Percentiles rank a stretch among this genome's conserved stretches.
Conservation (phyloP, 2,797 vertebrate species). For the Nyctibius grandis region DNA sequence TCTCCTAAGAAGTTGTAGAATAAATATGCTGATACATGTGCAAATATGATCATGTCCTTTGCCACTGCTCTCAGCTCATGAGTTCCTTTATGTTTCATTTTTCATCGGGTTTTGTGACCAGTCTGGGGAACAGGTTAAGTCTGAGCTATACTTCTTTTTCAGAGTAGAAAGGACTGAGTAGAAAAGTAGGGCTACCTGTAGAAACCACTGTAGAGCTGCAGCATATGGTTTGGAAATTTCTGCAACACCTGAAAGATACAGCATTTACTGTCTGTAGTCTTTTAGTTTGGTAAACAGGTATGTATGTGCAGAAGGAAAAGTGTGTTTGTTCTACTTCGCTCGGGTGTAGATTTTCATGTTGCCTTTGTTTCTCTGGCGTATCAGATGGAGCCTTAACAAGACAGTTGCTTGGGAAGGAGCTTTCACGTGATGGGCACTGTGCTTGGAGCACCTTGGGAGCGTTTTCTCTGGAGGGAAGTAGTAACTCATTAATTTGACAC, state of each 20-base stretch:
- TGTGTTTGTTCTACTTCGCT: neutral
- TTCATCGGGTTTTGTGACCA: neutral
- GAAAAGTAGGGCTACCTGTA: neutral
- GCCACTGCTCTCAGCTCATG: neutral
- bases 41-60: neutral
- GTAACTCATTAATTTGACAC: neutral
- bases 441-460: rapidly evolving
- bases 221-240: neutral
- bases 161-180: neutral
- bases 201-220: neutral
- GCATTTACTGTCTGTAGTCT: neutral
- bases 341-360: neutral
- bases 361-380: neutral
- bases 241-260: neutral
- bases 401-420: neutral
- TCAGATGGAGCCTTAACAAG: neutral
- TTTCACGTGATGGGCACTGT: neutral
- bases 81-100: neutral
- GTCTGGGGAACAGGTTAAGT: neutral
- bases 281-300: neutral
- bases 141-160: neutral
- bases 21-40: neutral
- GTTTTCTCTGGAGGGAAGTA: neutral
- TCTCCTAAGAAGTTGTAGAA: neutral
- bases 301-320: neutral